Evolutionary conservation across 1,140 invertebrate species (phyloP).

Genomic region (Penaeus vannamei): DNA sequence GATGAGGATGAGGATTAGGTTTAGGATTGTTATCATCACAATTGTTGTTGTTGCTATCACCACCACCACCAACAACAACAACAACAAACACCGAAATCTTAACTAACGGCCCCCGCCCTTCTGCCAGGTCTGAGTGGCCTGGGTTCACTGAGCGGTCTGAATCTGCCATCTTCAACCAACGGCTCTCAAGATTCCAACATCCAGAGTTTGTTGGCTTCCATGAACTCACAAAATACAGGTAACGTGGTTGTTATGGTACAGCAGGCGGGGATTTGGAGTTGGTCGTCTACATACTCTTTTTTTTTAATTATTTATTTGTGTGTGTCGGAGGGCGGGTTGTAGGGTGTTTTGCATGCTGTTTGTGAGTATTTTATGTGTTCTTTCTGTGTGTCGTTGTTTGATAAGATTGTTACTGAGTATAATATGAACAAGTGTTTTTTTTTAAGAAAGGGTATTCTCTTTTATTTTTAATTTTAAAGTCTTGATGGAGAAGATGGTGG

Average conservation of each 20-base stretch:
- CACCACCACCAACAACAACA: too few species aligned
- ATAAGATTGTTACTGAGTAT: too few species aligned
- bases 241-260: slow-evolving; percentile 4
- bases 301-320: neutral
- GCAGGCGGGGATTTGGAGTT: neutral
- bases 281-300: neutral
- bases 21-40: too few species aligned
- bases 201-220: slow-evolving; percentile 63
- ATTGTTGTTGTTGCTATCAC: too few species aligned
- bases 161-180: slow-evolving; percentile 57
- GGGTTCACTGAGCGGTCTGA: slow-evolving; percentile 59
- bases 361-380: neutral
- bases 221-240: slow-evolving; percentile 67
- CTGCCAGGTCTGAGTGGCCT: slow-evolving; percentile 52
- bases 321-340: too few species aligned
- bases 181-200: slow-evolving; percentile 62
- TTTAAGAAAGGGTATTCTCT: too few species aligned
- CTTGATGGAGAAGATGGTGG: too few species aligned
- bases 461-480: too few species aligned
- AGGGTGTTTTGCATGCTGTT: neutral
- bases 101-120: neutral
- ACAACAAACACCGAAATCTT: too few species aligned
- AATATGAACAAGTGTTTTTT: too few species aligned
- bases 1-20: too few species aligned
- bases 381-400: neutral